Percentiles rank a stretch among this genome's conserved stretches.
Evolutionary conservation across 1,140 invertebrate species (phyloP).

Genomic region (Octopus sinensis): DNA sequence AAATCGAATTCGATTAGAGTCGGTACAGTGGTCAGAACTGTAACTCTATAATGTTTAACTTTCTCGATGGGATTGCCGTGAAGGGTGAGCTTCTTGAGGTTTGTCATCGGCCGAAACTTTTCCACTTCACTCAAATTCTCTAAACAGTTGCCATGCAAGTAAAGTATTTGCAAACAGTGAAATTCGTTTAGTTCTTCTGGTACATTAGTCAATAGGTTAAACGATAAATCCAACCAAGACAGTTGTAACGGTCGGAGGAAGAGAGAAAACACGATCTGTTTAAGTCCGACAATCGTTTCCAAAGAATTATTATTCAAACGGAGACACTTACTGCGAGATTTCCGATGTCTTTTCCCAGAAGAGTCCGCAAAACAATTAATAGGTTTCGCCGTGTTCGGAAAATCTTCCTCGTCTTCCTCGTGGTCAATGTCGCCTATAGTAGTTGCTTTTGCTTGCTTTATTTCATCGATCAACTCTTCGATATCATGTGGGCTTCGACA

Average conservation of each 20-base stretch:
- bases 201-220: conserved; percentile 39
- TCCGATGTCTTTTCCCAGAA: not conserved
- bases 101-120: conserved; percentile 36
- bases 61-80: conserved; percentile 55
- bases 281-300: not conserved
- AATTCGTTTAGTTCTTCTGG: conserved; percentile 35
- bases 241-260: not conserved
- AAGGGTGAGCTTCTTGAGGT: conserved; percentile 48
- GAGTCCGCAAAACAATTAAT: not conserved
- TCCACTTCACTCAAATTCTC: conserved; percentile 44
- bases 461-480: not conserved
- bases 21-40: conserved; percentile 28
- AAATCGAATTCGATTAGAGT: conserved; percentile 32
- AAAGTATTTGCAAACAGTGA: conserved; percentile 46
- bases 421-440: not conserved
- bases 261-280: not conserved
- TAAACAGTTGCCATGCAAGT: conserved; percentile 55
- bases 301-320: conserved; percentile 1
- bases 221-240: conserved; percentile 48
- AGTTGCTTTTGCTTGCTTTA: not conserved
- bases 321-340: not conserved
- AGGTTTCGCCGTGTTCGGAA: not conserved
- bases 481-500: not conserved
- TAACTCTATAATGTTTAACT: conserved; percentile 39
- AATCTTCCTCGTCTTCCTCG: too few species aligned